These are phyloP conservation scores for Amphilophus citrinellus DNA, from an alignment of 2,113 vertebrate species.

Conservation along the genomic window DNA sequence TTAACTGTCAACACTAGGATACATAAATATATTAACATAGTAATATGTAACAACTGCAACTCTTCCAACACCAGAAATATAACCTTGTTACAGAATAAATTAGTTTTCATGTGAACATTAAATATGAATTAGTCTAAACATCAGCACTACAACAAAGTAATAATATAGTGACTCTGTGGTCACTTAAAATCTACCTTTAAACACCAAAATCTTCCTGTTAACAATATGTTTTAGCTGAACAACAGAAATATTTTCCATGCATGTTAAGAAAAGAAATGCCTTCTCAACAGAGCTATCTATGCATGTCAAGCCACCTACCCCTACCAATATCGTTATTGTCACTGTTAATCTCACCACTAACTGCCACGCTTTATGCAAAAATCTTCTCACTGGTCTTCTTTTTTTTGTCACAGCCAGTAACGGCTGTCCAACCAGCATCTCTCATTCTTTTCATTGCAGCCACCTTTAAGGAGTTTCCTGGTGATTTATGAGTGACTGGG, in stretches of 20 bases:
- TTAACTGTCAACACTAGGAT: neutral
- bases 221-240: neutral
- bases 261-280: neutral
- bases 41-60: neutral
- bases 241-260: neutral
- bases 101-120: neutral
- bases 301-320: neutral
- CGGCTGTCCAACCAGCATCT: constrained; percentile 88
- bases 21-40: neutral
- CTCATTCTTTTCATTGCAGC: constrained; percentile 86
- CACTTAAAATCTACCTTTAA: neutral
- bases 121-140: constrained; percentile 7
- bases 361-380: constrained; percentile 71
- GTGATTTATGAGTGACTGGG: constrained; percentile 75
- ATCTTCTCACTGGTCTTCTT: constrained; percentile 85
- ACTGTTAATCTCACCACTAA: neutral
- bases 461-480: constrained; percentile 82
- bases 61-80: constrained; percentile 6
- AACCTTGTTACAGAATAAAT: neutral
- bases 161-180: neutral
- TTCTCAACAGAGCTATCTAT: neutral
- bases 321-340: neutral
- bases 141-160: neutral
- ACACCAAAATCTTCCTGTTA: neutral
- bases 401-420: constrained; percentile 87